phyloP scores from a whole-genome alignment of 2,113 vertebrate genomes.

The Aramus guarauna region DNA sequence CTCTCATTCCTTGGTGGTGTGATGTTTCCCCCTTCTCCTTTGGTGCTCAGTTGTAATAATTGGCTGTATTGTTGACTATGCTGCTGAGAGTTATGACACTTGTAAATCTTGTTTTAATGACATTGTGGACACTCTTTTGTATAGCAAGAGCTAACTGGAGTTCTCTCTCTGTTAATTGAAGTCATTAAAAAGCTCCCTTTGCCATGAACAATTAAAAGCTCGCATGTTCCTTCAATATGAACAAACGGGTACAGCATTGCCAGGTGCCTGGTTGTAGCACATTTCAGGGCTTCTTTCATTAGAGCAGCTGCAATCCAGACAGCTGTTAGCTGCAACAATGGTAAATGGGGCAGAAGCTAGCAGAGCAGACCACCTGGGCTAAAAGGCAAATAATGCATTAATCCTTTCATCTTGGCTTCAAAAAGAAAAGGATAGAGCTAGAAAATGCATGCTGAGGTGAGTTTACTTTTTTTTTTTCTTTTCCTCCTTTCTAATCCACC shows the following conservation, averaged over 20 bases:
- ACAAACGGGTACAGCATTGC: background rate
- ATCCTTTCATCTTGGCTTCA: background rate
- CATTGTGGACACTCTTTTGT: conserved; percentile 67
- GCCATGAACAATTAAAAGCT: conserved; percentile 61
- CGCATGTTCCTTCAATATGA: conserved; percentile 52
- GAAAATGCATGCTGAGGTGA: background rate
- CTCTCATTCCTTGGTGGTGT: background rate
- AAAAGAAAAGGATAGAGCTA: background rate
- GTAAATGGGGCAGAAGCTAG: background rate
- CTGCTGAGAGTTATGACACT: conserved; percentile 67
- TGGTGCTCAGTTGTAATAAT: conserved; percentile 65
- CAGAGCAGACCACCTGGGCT: background rate
- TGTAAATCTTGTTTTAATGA: conserved; percentile 71
- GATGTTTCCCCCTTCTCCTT: conserved; percentile 25
- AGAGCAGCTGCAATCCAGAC: background rate
- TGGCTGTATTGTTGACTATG: conserved; percentile 62
- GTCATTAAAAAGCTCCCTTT: conserved; percentile 72
- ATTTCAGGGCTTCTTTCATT: background rate
- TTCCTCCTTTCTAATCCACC: background rate
- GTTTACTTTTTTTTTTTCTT: too few species aligned
- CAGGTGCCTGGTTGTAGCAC: background rate
- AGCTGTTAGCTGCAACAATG: conserved; percentile 8
- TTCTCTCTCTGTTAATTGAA: conserved; percentile 67
- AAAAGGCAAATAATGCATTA: background rate
- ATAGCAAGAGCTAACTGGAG: conserved; percentile 68